Percentiles rank a stretch among this genome's conserved stretches.
Conservation (phyloP, 2,888 invertebrate genomes). For the Ornithoptera alexandrae region DNA sequence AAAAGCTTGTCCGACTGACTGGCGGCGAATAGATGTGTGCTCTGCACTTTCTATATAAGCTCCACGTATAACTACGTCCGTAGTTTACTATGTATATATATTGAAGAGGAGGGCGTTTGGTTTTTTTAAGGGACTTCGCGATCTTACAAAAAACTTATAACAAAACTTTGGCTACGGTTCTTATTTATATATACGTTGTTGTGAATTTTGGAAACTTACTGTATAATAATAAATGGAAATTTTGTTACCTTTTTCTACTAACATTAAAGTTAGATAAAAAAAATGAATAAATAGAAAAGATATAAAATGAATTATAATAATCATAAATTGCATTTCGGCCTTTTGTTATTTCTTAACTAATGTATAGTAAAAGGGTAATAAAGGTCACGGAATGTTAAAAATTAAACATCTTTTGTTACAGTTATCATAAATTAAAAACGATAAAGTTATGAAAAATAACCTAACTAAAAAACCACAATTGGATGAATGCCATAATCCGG, state of each 20-base stretch:
- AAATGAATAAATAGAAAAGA: no score
- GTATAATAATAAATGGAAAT: no score
- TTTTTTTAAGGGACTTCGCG: slow-evolving; percentile 3
- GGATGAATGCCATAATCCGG: slow-evolving; percentile 30
- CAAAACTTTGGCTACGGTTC: background rate
- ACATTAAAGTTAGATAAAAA: no score
- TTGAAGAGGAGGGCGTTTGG: slow-evolving; percentile 27
- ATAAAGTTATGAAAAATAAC: background rate
- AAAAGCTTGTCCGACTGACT: slow-evolving; percentile 74
- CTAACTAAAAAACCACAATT: slow-evolving; percentile 8
- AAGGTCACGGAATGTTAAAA: background rate
- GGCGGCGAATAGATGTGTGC: slow-evolving; percentile 57
- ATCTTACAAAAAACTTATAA: background rate
- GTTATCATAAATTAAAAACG: background rate
- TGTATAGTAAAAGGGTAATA: no score
- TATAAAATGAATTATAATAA: no score
- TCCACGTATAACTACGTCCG: slow-evolving; percentile 6
- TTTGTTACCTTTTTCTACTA: no score
- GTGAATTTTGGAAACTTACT: background rate
- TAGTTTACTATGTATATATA: slow-evolving; percentile 27
- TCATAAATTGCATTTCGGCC: no score
- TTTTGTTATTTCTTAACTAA: background rate
- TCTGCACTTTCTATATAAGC: slow-evolving; percentile 18
- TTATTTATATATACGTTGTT: background rate
- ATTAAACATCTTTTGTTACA: background rate